Conservation (phyloP, 2,113 vertebrate species). For the Oncorhynchus kisutch region DNA sequence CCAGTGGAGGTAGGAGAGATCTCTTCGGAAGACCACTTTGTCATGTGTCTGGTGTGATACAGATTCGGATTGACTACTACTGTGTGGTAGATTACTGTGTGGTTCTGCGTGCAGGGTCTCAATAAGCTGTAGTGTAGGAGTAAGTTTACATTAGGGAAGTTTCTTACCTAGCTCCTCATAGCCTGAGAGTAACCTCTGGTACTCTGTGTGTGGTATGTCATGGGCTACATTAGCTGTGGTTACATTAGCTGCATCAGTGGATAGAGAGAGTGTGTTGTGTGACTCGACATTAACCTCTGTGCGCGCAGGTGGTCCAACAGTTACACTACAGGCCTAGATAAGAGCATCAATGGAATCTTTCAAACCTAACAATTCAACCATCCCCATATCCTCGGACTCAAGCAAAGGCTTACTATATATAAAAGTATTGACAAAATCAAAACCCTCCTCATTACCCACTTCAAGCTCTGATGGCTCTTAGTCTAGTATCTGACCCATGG, state of each 20-base stretch:
- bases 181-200: neutral
- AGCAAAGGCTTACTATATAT: neutral
- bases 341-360: neutral
- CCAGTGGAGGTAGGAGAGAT: neutral
- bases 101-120: neutral
- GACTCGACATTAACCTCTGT: too few species aligned
- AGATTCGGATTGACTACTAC: neutral
- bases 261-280: neutral
- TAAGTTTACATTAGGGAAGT: neutral
- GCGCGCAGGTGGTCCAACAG: too few species aligned
- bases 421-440: neutral
- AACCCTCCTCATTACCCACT: neutral
- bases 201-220: neutral
- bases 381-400: constrained; percentile 3
- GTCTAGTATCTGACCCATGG: neutral
- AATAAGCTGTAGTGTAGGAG: neutral
- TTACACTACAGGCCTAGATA: neutral
- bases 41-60: neutral
- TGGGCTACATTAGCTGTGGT: neutral
- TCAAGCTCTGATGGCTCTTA: neutral
- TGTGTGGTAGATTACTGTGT: neutral
- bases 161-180: neutral
- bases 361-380: neutral
- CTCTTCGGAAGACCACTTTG: neutral
- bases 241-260: neutral